Percentiles rank a stretch among this genome's conserved stretches.
These are phyloP conservation scores for Smithornis capensis DNA, from an alignment of 2,113 vertebrate genomes.

Conservation along the genomic window DNA sequence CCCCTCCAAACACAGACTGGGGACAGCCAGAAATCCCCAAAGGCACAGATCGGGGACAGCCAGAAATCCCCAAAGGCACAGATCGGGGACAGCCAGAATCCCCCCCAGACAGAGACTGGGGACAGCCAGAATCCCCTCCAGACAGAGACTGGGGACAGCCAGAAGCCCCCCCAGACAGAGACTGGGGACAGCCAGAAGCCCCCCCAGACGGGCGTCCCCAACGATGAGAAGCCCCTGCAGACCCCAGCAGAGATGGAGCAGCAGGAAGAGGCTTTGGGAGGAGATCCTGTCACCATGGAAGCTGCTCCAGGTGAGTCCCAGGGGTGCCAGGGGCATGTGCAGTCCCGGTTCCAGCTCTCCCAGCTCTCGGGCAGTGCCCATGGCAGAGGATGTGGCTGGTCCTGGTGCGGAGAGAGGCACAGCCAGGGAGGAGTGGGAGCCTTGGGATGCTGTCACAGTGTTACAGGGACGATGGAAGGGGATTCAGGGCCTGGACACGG, in stretches of 20 bases:
- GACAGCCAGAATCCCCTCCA: rapidly evolving
- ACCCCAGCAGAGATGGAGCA: background rate
- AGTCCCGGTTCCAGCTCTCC: background rate
- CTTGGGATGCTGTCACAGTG: rapidly evolving
- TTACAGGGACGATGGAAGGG: background rate
- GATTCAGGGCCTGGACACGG: rapidly evolving
- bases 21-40: rapidly evolving
- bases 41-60: rapidly evolving
- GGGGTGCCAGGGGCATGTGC: background rate
- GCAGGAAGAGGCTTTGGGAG: background rate
- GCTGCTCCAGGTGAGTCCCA: slow-evolving; percentile 41
- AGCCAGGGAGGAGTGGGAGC: background rate
- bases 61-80: rapidly evolving
- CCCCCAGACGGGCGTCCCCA: background rate
- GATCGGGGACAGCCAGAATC: rapidly evolving
- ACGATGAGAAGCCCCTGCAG: background rate
- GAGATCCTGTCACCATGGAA: background rate
- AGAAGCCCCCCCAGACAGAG: background rate
- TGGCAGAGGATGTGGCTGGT: background rate
- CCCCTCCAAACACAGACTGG: rapidly evolving
- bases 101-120: rapidly evolving
- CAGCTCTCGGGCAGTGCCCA: background rate
- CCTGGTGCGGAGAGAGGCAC: background rate
- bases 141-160: background rate
- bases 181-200: background rate